These are phyloP conservation scores for Parotia lawesii DNA, from an alignment of 2,113 vertebrate genomes.

Conservation along the genomic window DNA sequence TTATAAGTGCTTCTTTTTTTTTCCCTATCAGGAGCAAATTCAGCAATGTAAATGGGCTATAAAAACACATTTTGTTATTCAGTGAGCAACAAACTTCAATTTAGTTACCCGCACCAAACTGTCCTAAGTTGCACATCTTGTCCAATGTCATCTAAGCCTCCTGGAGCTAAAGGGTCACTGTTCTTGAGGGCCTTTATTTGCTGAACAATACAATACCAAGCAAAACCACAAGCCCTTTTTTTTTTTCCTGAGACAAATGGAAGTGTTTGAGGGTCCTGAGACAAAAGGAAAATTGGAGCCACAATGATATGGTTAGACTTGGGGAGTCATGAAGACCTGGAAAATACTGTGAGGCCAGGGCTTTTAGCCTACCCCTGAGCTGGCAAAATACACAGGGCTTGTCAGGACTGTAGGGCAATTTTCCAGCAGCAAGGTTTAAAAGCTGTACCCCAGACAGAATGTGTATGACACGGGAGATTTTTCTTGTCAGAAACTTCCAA, in stretches of 20 bases:
- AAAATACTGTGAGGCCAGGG: not conserved
- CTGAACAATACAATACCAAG: not conserved
- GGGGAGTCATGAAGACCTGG: rapidly evolving
- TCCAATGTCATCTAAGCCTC: not conserved
- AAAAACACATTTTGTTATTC: not conserved
- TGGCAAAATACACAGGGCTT: not conserved
- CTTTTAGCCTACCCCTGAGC: not conserved
- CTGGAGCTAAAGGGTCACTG: not conserved
- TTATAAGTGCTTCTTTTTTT: not conserved
- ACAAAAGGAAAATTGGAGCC: not conserved
- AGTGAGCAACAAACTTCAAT: not conserved
- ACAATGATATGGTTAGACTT: rapidly evolving
- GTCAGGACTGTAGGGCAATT: not conserved
- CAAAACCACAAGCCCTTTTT: not conserved
- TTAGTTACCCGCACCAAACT: not conserved
- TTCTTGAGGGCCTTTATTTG: not conserved
- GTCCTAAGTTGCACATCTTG: not conserved
- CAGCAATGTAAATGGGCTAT: not conserved
- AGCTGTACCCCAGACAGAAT: not conserved
- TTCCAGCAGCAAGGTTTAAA: not conserved
- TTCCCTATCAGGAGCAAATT: not conserved
- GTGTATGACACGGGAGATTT: no score
- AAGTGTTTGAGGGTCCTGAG: not conserved
- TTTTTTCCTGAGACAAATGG: not conserved
- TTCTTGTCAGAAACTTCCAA: not conserved